Conservation (phyloP, 2,797 vertebrate species). For the Phataginus tricuspis region DNA sequence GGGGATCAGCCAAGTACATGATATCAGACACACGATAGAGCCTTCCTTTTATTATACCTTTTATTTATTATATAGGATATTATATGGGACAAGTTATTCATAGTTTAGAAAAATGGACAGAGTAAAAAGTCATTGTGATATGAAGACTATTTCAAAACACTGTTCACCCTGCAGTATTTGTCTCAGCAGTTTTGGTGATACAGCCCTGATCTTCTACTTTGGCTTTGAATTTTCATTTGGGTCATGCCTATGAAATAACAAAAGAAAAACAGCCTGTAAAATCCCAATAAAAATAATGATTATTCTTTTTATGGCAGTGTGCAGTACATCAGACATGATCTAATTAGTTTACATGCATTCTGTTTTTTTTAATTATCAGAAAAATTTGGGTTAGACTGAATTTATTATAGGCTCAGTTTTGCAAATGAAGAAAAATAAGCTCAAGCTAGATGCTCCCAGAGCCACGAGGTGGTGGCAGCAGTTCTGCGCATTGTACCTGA, state of each 20-base stretch:
- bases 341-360: constrained; percentile 8
- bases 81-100: neutral
- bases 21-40: neutral
- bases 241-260: neutral
- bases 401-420: neutral
- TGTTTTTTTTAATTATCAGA: neutral
- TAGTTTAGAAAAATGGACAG: neutral
- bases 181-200: neutral
- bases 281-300: neutral
- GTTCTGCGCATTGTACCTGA: neutral
- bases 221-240: neutral
- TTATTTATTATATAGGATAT: neutral
- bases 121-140: neutral
- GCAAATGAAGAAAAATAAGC: neutral
- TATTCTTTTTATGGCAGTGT: neutral
- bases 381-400: neutral
- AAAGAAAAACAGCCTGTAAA: neutral
- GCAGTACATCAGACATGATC: neutral
- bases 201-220: neutral
- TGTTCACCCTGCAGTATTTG: neutral
- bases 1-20: neutral
- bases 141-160: neutral
- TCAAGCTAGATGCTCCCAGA: neutral
- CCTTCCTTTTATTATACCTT: neutral
- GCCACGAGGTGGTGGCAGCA: neutral